A percentile compares a stretch with the other conserved stretches of the same genome.
These are phyloP conservation scores for Tuberolachnus salignus DNA, from an alignment of 2,888 invertebrate species.

Conservation along the genomic window DNA sequence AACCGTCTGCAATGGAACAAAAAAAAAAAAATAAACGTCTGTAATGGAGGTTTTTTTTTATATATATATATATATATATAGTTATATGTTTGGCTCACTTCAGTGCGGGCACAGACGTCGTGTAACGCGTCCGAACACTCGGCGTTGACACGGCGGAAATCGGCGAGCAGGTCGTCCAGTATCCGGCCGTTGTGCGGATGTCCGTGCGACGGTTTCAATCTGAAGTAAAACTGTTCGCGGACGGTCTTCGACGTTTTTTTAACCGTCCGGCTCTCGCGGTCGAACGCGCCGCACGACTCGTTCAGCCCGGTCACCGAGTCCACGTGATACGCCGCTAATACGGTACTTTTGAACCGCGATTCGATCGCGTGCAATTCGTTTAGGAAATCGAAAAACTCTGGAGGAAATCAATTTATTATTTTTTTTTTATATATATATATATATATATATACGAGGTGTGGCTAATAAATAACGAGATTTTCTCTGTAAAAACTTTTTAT, in stretches of 20 bases:
- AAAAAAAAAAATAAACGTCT: neutral
- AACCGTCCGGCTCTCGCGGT: fast-evolving
- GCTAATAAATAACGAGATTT: too few relatives aligned
- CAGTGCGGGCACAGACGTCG: neutral
- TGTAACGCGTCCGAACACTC: neutral
- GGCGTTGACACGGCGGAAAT: neutral
- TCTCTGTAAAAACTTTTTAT: too few relatives aligned
- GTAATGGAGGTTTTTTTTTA: neutral
- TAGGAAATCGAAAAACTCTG: conserved; percentile 24
- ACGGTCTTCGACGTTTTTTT: neutral
- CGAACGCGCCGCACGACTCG: neutral
- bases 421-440: neutral
- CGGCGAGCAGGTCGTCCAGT: neutral
- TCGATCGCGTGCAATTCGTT: neutral
- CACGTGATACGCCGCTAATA: conserved; percentile 17
- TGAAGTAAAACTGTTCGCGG: neutral
- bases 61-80: neutral
- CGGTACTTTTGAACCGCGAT: conserved; percentile 8
- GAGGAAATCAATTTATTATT: neutral
- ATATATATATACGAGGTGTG: neutral
- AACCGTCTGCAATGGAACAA: neutral
- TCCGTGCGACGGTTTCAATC: conserved; percentile 25
- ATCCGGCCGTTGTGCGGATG: neutral
- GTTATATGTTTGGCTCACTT: neutral
- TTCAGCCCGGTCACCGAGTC: neutral